Percentiles rank a stretch among this genome's conserved stretches.
Evolutionary conservation across 2,113 vertebrate genomes (phyloP).

Genomic region (Neolamprologus sp.): DNA sequence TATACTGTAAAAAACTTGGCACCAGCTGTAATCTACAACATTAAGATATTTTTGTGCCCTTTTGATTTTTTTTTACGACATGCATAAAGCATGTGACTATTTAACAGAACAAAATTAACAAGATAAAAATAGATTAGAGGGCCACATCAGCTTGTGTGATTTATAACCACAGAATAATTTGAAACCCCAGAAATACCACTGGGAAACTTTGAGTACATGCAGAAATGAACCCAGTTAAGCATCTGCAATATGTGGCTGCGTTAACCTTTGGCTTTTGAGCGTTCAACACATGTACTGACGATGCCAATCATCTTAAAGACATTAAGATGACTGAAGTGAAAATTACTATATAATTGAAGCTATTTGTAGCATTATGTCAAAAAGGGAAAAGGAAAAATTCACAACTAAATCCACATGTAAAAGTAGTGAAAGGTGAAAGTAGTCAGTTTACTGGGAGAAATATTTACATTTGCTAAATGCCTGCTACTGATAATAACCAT

Average conservation of each 20-base stretch:
- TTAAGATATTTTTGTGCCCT: background rate
- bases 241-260: slow-evolving; percentile 20
- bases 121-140: background rate
- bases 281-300: slow-evolving; percentile 4
- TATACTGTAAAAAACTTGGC: slow-evolving; percentile 1
- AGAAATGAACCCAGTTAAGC: slow-evolving; percentile 30
- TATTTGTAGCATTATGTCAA: background rate
- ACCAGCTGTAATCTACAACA: background rate
- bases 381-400: background rate
- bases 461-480: background rate
- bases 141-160: background rate
- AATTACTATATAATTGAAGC: background rate
- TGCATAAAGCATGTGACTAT: background rate
- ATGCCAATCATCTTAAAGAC: slow-evolving; percentile 1
- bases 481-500: background rate
- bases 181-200: slow-evolving; percentile 2
- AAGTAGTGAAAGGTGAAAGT: background rate
- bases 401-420: background rate
- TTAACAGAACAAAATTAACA: background rate
- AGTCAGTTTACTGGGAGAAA: background rate
- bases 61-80: background rate
- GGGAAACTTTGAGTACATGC: slow-evolving; percentile 24
- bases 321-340: background rate
- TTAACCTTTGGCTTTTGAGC: slow-evolving; percentile 36
- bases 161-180: slow-evolving; percentile 7